A percentile compares a stretch with the other conserved stretches of the same genome.
Conservation (phyloP, 1,140 invertebrate species). For the Limonius californicus region DNA sequence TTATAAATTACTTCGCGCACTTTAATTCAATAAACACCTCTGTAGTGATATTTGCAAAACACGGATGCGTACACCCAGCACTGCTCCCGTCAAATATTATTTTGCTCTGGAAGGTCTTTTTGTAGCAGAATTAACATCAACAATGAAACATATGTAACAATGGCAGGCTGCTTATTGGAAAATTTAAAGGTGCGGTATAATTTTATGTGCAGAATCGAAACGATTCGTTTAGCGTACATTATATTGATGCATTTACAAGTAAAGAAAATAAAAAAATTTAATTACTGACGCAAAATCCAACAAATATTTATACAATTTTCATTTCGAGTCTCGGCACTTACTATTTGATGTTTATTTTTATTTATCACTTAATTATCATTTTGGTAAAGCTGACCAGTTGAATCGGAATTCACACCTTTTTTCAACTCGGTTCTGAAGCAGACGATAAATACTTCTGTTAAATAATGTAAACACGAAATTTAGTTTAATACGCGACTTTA, state of each 20-base stretch:
- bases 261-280: not conserved
- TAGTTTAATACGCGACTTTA: too few species aligned
- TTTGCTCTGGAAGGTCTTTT: conserved; percentile 24
- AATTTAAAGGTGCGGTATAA: conserved; percentile 14
- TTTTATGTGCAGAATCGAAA: not conserved
- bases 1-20: not conserved
- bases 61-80: not conserved
- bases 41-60: not conserved
- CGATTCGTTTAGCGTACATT: conserved; percentile 7
- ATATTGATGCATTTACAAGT: not conserved
- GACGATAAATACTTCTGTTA: too few species aligned
- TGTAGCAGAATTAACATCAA: conserved; percentile 26
- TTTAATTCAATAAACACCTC: not conserved
- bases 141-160: conserved; percentile 24
- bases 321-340: too few species aligned
- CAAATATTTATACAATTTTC: too few species aligned
- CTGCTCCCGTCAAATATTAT: not conserved
- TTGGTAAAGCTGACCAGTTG: too few species aligned
- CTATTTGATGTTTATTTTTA: too few species aligned
- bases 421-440: too few species aligned
- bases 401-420: too few species aligned
- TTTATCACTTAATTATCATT: too few species aligned
- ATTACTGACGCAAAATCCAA: not conserved
- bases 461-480: too few species aligned
- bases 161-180: conserved; percentile 19